These are phyloP conservation scores for Oreohelix idahoensis DNA, from an alignment of 1,140 invertebrate species.

Conservation along the genomic window DNA sequence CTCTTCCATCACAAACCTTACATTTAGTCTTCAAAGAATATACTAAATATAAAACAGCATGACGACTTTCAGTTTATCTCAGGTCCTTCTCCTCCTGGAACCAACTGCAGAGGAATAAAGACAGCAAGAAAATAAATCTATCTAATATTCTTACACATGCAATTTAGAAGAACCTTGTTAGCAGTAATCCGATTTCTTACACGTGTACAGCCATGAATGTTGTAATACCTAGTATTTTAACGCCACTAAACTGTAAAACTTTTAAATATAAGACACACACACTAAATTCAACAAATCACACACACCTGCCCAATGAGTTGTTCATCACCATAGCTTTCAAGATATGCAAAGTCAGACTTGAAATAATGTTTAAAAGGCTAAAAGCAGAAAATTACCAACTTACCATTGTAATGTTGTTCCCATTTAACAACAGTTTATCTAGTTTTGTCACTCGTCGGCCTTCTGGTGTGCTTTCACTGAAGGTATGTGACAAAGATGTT, in stretches of 20 bases:
- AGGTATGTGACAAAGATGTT: background rate
- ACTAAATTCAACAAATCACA: no score
- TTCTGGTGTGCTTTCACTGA: constrained; percentile 93
- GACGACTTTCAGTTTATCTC: constrained; percentile 48
- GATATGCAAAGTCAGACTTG: background rate
- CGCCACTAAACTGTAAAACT: no score
- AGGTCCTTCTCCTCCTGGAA: constrained; percentile 65
- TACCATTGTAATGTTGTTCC: constrained; percentile 99
- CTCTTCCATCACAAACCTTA: no score
- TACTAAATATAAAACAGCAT: background rate
- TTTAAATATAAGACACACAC: no score
- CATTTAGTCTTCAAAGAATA: background rate
- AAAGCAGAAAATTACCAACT: constrained; percentile 43
- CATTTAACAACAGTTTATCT: constrained; percentile 98
- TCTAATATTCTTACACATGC: no score
- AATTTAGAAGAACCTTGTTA: no score
- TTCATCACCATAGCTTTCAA: background rate
- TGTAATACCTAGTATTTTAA: no score
- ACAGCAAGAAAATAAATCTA: no score
- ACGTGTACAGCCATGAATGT: no score
- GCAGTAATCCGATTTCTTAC: no score
- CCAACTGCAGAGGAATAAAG: constrained; percentile 56
- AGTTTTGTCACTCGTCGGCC: constrained; percentile 96
- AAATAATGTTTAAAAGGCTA: background rate
- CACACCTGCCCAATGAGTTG: no score